Base-by-base conservation (phyloP, 2,888 invertebrate species). In the Cremastinae sp. region DNA sequence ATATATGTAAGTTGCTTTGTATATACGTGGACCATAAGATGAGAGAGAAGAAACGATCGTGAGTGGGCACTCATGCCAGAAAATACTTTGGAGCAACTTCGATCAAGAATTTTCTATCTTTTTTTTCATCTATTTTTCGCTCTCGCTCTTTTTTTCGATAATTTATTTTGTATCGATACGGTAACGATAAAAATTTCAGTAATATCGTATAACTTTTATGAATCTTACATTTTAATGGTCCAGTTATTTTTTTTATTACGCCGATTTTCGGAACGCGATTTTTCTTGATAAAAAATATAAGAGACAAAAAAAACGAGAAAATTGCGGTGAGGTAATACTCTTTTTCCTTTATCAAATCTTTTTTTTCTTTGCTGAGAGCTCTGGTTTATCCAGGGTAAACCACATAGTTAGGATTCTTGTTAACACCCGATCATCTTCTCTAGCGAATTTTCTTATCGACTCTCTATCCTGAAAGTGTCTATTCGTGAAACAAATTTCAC, bases 21-120 rank as follows among this genome's bases (percentile, higher is more conserved):
- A 28, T 47, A 22, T 49, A 65, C 43, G 16, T 55, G 35, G 28
- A 35, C 43, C 41, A 45, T 20, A 51, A 18, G 28, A 28, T 22
- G 47, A 61, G 70, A 58, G 74, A 51, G 71, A 78, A 59, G 79
- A 77, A 64, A 80, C 68, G 77, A 77, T 72, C 69, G 65, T 45
- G 70, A 73, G 78, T 69, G 65, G 64, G 64, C 58, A 68, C 68
- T 35, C 71, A 75, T 74, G 78, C 78, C 72, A 72, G 75, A 72
- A 75, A 70, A 75, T 75, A 75, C 68, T 75, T 72, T 71, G 75
- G 65, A 65, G 62, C 39, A 56, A 69, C 69, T 64, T 20, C 43
- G 22, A 61, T 41, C 51, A 69, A 70, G 39, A 62, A 55, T n/a
- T 14, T 16, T 53, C 12, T 5, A 12, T 39, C 14, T 43, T 12